Base-by-base conservation (phyloP, 2,888 invertebrate species). In the Drosophila tripunctata region DNA sequence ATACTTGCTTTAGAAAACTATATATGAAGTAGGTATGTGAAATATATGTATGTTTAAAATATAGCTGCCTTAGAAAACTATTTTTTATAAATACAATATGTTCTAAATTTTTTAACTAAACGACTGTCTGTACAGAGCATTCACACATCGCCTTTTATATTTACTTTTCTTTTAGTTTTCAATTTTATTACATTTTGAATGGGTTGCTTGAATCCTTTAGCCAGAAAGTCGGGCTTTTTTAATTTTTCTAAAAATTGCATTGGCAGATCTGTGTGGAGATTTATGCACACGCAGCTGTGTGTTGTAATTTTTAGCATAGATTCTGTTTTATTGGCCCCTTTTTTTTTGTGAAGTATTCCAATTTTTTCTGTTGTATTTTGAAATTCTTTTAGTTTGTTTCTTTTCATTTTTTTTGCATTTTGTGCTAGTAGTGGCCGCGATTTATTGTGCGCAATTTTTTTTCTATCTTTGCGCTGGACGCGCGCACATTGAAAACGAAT, bases 401-500 rank as follows among this genome's bases (percentile, higher is more conserved):
- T 30, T 21, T 60, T 36, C 58, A 44, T 61, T 55, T 43, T 55
- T 62, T 52, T 63, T 47, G 45, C 30, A n/a, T n/a, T n/a, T n/a
- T n/a, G n/a, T n/a, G n/a, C n/a, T n/a, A n/a, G n/a, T 47, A 54
- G 61, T 58, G 62, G 36, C 50, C 61, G 82, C 82, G 85, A 82
- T 82, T 82, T 82, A 82, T 82, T 79, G 81, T 77, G 79, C 66
- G 67, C 85, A 67, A 77, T 79, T 82, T 82, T 75, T 73, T 79
- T 81, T 62, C 68, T 78, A 78, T 82, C 83, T 85, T 75, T 75
- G 66, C 68, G 66, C 65, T 78, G 84, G 79, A 77, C 79, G 85
- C 87, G 85, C 87, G 78, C 83, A 72, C 87, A 84, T 84, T 84
- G 83, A 84, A 84, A 84, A 84, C 82, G 87, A 84, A 84, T 84